Evolutionary conservation across 2,797 vertebrate genomes (phyloP), one percentile per base, ranked within the genome.

Genomic region (Brotula barbata): DNA sequence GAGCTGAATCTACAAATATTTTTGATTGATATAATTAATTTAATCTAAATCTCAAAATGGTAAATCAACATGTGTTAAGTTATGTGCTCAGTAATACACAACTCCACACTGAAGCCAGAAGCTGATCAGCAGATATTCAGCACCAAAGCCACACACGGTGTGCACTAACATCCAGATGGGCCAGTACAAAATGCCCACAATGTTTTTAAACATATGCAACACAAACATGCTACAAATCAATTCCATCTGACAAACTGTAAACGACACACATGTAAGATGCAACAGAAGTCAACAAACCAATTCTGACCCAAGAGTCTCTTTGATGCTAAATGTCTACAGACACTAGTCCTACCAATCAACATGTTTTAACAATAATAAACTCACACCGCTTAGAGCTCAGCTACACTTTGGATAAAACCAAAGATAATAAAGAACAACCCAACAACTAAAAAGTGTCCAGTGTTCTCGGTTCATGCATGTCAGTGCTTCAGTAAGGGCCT

Each of bases 291-390:
- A 37, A 31, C 6, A 34, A 10, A 47, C 9, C n/a, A 2, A 19
- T 13, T 40, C 4, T 2, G 17, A 19, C 3, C 16, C 48, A 1
- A 1, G 20, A 20, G 33, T 42, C 16, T 16, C 33, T 37, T 20
- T 13, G 3, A 39, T 22, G 15, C 31, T 22, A 33, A 31, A 19
- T 3, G 43, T 23, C 9, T 53, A 28, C 21, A 23, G 5, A 31
- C n/a, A n/a, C n/a, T n/a, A n/a, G n/a, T n/a, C n/a, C 70, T 49
- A 52, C 34, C 23, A 42, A 7, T 5, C 5, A 0, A 1, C n/a
- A 11, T 60, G 68, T 77, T 77, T 62, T 1, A 55, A 58, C 54
- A 59, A 5, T 5, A 64, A 79, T 71, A 45, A 23, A 17, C 0
- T 1, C 1, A 21, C 19, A 33, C 23, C 50, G 16, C 22, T 44